Base-by-base conservation (phyloP, 2,888 invertebrate genomes). In the Stenodema calcarata region DNA sequence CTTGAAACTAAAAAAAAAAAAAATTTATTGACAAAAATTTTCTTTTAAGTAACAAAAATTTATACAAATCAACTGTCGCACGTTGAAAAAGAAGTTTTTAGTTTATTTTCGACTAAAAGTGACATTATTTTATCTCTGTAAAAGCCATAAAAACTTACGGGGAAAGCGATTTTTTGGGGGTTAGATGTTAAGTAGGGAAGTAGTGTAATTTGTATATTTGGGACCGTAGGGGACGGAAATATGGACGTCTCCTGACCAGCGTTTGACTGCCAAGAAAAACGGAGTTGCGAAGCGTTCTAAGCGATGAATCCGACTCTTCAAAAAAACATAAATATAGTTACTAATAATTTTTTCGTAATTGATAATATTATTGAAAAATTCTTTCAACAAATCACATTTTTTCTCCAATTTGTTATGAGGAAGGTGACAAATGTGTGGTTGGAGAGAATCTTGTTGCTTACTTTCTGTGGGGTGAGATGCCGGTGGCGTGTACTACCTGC, bases 211-310 rank as follows among this genome's bases (percentile, higher is more conserved):
- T 87, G 86, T 86, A 87, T 87, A 87, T 87, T 73, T 86, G 87
- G 87, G 87, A 87, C 83, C 83, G 87, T 47, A 86, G 50, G 69
- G 82, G 86, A 78, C 42, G 83, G 23, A 62, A 62, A 18, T 69
- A 42, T 16, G 7, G 41, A 28, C 28, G 86, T 69, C 88, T 78
- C 42, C 54, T 80, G 88, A 88, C 88, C 88, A 88, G 88, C 88
- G 86, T 82, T 73, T 84, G 88, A 88, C 88, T 88, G 88, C 88
- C 88, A 88, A 86, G 88, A 86, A 82, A 44, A 69, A 87, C 69
- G 54, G 88, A 88, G 88, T 88, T 88, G 88, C 87, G 88, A 88
- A 83, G 81, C 88, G 88, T 87, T 88, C 88, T 82, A 84, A 88
- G 86, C 84, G 87, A 87, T 88, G 88, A 87, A 87, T 88, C 88